phyloP scores from a whole-genome alignment of 2,113 vertebrate genomes.

The Misgurnus anguillicaudatus region DNA sequence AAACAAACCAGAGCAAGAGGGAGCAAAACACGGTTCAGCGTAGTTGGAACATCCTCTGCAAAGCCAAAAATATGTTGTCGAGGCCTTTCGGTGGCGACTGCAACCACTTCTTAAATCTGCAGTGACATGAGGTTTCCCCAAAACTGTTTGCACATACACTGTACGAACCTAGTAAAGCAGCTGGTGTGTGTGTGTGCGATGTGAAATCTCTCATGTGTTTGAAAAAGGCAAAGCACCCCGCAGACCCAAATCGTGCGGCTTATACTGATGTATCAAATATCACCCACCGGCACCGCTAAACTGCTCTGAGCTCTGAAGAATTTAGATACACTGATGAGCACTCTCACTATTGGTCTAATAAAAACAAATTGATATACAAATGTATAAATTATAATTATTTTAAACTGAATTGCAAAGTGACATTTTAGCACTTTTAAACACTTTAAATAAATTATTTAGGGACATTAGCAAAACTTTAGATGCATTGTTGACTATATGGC shows the following conservation, averaged over 20 bases:
- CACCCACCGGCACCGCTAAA: constrained; percentile 31
- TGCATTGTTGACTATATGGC: not conserved
- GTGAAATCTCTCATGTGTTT: constrained; percentile 33
- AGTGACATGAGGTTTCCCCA: constrained; percentile 65
- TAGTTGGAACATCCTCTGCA: constrained; percentile 49
- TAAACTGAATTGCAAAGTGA: not conserved
- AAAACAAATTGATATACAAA: constrained; percentile 15
- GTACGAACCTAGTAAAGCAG: constrained; percentile 64
- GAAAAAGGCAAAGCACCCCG: constrained; percentile 26
- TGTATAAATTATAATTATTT: constrained; percentile 4
- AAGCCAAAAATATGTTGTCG: constrained; percentile 58
- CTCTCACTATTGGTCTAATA: constrained; percentile 14
- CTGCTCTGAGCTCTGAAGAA: constrained; percentile 23
- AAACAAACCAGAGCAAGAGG: constrained; percentile 58
- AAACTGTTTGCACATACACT: constrained; percentile 41
- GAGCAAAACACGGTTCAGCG: constrained; percentile 42
- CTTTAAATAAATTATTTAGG: not conserved
- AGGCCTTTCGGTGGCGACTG: constrained; percentile 57
- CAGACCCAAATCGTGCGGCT: constrained; percentile 17
- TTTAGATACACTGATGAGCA: constrained; percentile 18
- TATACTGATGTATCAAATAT: constrained; percentile 36
- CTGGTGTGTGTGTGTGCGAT: constrained; percentile 42
- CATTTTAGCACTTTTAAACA: not conserved
- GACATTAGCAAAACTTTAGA: not conserved
- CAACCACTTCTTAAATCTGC: constrained; percentile 68